These are phyloP conservation scores for Spinibarbus caldwelli DNA, from an alignment of 2,797 vertebrate genomes.

Conservation along the genomic window DNA sequence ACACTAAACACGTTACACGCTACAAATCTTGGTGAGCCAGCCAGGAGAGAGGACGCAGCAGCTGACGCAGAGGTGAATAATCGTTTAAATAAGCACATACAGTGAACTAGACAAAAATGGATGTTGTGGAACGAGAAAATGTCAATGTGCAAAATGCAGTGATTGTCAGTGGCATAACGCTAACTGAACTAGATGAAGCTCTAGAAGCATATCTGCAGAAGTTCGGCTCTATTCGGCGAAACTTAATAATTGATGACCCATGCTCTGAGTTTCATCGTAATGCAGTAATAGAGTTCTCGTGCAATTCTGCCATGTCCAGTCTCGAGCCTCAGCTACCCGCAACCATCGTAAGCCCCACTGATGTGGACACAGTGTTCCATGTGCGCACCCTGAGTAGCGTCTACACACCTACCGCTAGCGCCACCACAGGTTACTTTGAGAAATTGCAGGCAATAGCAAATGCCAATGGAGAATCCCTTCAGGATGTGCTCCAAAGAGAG, in stretches of 20 bases:
- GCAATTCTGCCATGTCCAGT: background rate
- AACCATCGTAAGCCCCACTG: background rate
- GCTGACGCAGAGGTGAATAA: background rate
- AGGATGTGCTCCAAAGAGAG: constrained; percentile 13
- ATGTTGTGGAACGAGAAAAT: constrained; percentile 33
- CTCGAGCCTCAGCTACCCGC: too few relatives aligned
- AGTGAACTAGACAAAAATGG: constrained; percentile 8
- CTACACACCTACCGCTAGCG: background rate
- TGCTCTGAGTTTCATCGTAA: constrained; percentile 18
- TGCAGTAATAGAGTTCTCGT: background rate
- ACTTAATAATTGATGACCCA: background rate
- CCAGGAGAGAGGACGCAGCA: constrained; percentile 31
- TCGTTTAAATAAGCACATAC: too few relatives aligned
- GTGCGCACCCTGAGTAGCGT: background rate
- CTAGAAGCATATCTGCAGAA: constrained; percentile 22
- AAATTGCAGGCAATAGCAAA: constrained; percentile 27
- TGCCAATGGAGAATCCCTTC: constrained; percentile 35
- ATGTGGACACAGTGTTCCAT: background rate
- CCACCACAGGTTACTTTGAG: background rate
- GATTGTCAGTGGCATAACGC: constrained; percentile 16
- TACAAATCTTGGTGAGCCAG: constrained; percentile 44
- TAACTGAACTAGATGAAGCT: constrained; percentile 33
- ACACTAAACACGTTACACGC: too few relatives aligned
- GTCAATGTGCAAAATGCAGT: constrained; percentile 43
- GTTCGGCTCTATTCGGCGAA: constrained; percentile 10